phyloP scores from a whole-genome alignment of 2,797 vertebrate species.

The Rhinella marina region DNA sequence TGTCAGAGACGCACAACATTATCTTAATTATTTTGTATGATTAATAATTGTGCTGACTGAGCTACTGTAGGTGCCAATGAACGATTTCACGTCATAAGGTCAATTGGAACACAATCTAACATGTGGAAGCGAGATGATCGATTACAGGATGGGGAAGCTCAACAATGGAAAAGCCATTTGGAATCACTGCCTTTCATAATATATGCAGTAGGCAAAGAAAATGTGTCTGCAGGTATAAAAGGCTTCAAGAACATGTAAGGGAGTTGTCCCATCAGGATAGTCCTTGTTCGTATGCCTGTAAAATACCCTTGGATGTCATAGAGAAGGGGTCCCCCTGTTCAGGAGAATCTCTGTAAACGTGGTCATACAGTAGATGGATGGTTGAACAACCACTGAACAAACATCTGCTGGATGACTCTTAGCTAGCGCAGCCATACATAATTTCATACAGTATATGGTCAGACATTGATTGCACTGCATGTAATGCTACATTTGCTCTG shows the following conservation, averaged over 20 bases:
- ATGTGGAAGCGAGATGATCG: background rate
- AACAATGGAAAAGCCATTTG: background rate
- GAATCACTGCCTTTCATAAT: background rate
- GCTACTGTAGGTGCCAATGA: background rate
- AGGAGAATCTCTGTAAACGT: too few relatives aligned
- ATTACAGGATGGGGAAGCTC: background rate
- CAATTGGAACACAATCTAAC: background rate
- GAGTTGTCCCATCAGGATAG: too few relatives aligned
- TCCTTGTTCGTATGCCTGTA: too few relatives aligned
- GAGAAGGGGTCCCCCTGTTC: too few relatives aligned
- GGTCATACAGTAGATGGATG: too few relatives aligned
- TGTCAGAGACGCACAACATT: constrained; percentile 23
- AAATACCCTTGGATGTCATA: too few relatives aligned
- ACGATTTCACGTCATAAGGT: constrained; percentile 28
- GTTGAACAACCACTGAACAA: too few relatives aligned
- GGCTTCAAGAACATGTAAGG: background rate
- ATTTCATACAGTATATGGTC: too few relatives aligned
- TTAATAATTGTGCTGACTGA: constrained; percentile 29
- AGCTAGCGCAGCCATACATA: too few relatives aligned
- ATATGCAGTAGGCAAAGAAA: background rate
- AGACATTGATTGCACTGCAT: too few relatives aligned
- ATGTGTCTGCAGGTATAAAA: background rate
- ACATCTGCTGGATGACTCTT: too few relatives aligned
- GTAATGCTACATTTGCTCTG: too few relatives aligned
- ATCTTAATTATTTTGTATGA: constrained; percentile 51